Percentiles rank a stretch among this genome's conserved stretches.
phyloP scores from a whole-genome alignment of 2,888 invertebrate genomes.

The Scrobipalpa costella region DNA sequence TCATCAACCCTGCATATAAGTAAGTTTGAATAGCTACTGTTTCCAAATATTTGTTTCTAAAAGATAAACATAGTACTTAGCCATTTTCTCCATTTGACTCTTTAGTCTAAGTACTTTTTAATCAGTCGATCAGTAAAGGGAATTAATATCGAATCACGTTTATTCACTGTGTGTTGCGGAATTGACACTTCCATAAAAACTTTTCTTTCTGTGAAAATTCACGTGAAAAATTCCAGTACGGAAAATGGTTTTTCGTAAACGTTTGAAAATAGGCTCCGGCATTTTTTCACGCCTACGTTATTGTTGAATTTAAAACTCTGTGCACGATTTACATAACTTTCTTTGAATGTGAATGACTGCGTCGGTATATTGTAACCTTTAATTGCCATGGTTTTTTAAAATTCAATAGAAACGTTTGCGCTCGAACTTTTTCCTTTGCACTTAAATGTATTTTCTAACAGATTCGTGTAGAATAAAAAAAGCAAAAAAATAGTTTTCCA shows the following conservation, averaged over 20 bases:
- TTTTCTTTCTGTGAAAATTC: not conserved
- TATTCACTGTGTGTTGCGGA: not conserved
- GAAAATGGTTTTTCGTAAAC: slow-evolving; percentile 6
- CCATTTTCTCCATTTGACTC: no score
- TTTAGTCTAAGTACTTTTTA: no score
- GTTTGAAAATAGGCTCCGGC: slow-evolving; percentile 7
- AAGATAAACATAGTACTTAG: no score
- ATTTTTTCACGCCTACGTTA: slow-evolving; percentile 16
- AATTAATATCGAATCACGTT: not conserved
- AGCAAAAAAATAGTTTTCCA: no score
- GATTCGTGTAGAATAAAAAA: no score
- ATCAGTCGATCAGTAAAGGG: no score
- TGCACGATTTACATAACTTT: slow-evolving; percentile 11
- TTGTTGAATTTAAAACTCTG: slow-evolving; percentile 16
- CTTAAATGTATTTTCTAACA: no score
- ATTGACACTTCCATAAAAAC: not conserved
- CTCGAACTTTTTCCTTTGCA: no score
- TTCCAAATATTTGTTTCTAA: no score
- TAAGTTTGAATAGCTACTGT: no score
- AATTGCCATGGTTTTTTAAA: not conserved
- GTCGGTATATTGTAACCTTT: slow-evolving; percentile 1
- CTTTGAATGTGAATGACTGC: slow-evolving; percentile 9
- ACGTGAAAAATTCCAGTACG: slow-evolving; percentile 8
- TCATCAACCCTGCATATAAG: no score
- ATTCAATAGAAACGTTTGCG: no score